These are phyloP conservation scores for Propsilocerus akamusi DNA, from an alignment of 1,140 invertebrate genomes.

Conservation along the genomic window DNA sequence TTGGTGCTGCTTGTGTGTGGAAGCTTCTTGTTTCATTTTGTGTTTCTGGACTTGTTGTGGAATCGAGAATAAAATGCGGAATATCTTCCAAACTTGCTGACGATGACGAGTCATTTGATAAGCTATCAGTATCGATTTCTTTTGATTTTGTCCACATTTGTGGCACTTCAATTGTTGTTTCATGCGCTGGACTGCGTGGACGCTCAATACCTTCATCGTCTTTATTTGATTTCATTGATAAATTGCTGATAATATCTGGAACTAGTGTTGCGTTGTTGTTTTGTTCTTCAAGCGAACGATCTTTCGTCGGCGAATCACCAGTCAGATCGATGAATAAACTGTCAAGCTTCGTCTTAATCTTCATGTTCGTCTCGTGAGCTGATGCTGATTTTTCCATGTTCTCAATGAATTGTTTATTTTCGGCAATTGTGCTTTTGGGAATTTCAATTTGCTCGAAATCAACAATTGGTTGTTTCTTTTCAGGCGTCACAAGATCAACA, in stretches of 20 bases:
- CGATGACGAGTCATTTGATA: conserved; percentile 16
- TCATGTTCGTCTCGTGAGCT: not conserved
- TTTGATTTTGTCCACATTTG: conserved; percentile 20
- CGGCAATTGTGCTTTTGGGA: conserved; percentile 11
- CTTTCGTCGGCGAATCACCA: conserved; percentile 8
- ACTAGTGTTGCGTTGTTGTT: conserved; percentile 7
- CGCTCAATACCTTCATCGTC: conserved; percentile 24
- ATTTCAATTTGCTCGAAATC: conserved; percentile 15
- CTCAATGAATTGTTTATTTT: conserved; percentile 9
- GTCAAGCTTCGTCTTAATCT: conserved; percentile 6
- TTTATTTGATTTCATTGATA: conserved; percentile 9
- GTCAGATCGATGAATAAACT: conserved; percentile 18
- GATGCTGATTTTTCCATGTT: conserved; percentile 5
- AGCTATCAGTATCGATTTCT: conserved; percentile 9
- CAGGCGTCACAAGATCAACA: conserved; percentile 20
- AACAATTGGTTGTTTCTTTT: conserved; percentile 17
- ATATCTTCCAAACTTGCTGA: conserved; percentile 22
- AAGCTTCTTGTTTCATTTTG: conserved; percentile 11
- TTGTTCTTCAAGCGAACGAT: conserved; percentile 8
- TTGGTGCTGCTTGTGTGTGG: conserved; percentile 26
- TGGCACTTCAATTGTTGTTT: conserved; percentile 40
- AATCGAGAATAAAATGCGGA: conserved; percentile 22
- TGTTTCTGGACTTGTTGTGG: conserved; percentile 23
- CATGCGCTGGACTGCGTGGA: conserved; percentile 35
- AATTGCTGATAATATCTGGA: conserved; percentile 10